phyloP scores from a whole-genome alignment of 2,113 vertebrate genomes.

The Smithornis capensis region DNA sequence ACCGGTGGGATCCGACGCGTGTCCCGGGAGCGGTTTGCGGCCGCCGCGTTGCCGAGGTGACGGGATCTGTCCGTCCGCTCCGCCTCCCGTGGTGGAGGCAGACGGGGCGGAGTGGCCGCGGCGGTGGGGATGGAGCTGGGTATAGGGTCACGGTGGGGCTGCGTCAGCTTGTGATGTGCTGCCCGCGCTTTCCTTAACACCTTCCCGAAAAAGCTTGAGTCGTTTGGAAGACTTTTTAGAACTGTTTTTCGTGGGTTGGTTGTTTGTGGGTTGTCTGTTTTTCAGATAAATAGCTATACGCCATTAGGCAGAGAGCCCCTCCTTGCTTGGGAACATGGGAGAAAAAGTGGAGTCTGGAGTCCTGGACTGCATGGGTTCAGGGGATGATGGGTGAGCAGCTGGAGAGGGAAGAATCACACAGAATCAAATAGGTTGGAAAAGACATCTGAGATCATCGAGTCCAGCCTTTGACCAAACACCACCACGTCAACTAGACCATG shows the following conservation, averaged over 20 bases:
- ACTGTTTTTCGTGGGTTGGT: not conserved
- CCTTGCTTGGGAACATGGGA: not conserved
- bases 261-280: not conserved
- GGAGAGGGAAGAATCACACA: not conserved
- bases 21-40: slow-evolving; percentile 26
- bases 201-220: not conserved
- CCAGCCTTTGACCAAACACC: not conserved
- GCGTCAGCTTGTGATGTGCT: accelerated
- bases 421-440: not conserved
- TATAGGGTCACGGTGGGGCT: accelerated
- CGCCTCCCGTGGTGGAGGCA: not conserved
- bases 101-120: not conserved
- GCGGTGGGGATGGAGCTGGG: no score
- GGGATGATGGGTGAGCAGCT: not conserved
- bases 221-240: not conserved
- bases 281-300: not conserved
- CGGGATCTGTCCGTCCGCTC: not conserved
- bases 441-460: not conserved
- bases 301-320: not conserved
- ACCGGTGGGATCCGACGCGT: not conserved
- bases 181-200: accelerated
- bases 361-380: accelerated
- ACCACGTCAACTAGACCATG: not conserved
- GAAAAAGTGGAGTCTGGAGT: not conserved
- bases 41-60: slow-evolving; percentile 12